Base-by-base conservation (phyloP, 1,140 invertebrate genomes). In the Paraescarpia echinospica region DNA sequence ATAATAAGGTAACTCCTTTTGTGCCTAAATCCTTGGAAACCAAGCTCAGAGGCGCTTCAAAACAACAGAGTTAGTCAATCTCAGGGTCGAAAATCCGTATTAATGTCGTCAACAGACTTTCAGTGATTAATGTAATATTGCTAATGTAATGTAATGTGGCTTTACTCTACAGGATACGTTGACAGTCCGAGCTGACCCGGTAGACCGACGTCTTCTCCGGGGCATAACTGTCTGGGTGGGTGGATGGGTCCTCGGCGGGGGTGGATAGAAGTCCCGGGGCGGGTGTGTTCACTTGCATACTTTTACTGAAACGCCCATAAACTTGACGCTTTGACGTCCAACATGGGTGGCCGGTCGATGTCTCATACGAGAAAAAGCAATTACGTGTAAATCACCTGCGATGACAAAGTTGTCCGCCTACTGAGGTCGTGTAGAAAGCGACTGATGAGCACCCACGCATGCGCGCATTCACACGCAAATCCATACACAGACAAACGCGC, bases 401-500 rank as follows among this genome's bases (percentile, higher is more conserved):
- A 77, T 77, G 59, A 77, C 59, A 77, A 77, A 2, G 59, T 77
- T 77, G 59, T 77, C 59, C 59, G 59, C 59, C 59, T 77, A 77
- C 59, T 8, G 48, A 51, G 48, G 18, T 51, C 18, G 8, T 51
- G 8, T 51, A 51, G 0, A 51, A 51, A 51, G 18, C 48, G 8
- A 51, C 48, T 18, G 8, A n/a, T 31, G 27, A 18, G 27, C 22
- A 27, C 59, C 1, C 59, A 77, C 59, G 22, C 59, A 77, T 18
- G 22, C 59, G 18, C 59, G 22, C 59, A 77, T 18, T 1, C 59
- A 77, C 59, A 31, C 90, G 31, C 90, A n/a, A 5, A 90, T 27
- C 5, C 90, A 90, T 27, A 90, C 90, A 90, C 90, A 90, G 6
- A 90, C 90, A 90, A 5, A 91, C 92, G 91, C 92, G 91, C 92